Base-by-base conservation (phyloP, 2,888 invertebrate species). In the Zelleria hepariella region DNA sequence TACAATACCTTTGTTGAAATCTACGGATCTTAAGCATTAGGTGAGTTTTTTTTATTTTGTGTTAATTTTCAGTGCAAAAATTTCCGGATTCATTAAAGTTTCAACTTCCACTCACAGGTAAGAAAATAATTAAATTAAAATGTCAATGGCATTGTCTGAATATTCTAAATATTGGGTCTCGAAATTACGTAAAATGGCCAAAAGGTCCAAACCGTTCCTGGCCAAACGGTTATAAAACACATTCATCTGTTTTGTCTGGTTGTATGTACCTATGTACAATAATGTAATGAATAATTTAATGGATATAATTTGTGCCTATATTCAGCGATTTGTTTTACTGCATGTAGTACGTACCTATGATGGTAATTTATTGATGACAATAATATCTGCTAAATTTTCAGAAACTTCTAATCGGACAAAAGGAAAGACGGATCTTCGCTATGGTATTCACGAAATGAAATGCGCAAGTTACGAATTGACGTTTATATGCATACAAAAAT, bases 401-500 rank as follows among this genome's bases (percentile, higher is more conserved):
- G 54, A 54, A 24, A 54, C 3, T 23, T 24, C 25, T 5, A 23
- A 24, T 2, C 32, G n/a, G 5, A 32, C 32, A 32, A 10, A 32
- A 7, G 10, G 32, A 7, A 56, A 61, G 32, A 58, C 47, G 48
- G 65, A 67, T 15, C 66, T 82, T 49, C 79, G 83, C 47, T 84
- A 82, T 62, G 86, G 86, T 21, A 78, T 79, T 64, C 85, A 86
- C 21, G 66, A 64, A 61, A 77, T 71, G n/a, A 72, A 72, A 1
- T 86, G 86, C 61, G 25, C 60, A 26, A 62, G 71, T 47, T 84
- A 73, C 53, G 64, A 74, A 57, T 74, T 72, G 64, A 69, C 78
- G 3, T 85, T 71, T 65, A 8, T 75, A 5, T 86, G 86, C 61
- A 66, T 85, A 27, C 71, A 72, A 63, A 77, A 72, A 67, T 86